Base-by-base conservation (phyloP, 2,888 invertebrate genomes). In the Conops quadrifasciatus region DNA sequence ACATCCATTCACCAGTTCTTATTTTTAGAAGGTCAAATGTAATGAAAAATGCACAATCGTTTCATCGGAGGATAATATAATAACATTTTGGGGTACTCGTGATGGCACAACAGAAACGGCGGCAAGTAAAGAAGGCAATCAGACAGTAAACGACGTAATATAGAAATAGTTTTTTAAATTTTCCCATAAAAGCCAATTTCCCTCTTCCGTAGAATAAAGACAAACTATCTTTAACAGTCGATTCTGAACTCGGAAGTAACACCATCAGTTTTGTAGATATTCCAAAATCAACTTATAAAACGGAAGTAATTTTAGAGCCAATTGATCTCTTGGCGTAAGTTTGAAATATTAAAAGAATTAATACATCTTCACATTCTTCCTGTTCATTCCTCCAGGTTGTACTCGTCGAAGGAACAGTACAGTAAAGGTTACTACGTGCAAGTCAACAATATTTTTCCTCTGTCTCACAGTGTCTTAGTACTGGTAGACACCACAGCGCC, bases 11-110 rank as follows among this genome's bases (percentile, higher is more conserved):
- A n/a, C n/a, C n/a, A n/a, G n/a, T n/a, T n/a, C n/a, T 72, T 36
- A 78, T 73, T 69, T 77, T 80, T 81, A 92, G 91, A 88, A 87
- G 81, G 88, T 90, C 13, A 87, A 88, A 75, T 91, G 91, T 82
- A 91, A 90, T 16, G 88, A 89, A 30, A 89, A 89, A 26, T 92
- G 89, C 81, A 90, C 91, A 0, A 86, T 91, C n/a, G 90, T 89
- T 11, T 88, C 88, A 3, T 91, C 91, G 1, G 86, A 88, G 53
- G 89, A 91, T 75, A 91, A 92, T 80, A 89, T 90, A 28, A 84
- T 93, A 11, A 89, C 90, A 75, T 90, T 92, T 79, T 93, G 92
- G 92, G 93, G 93, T 24, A 88, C 88, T 5, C 84, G 87, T 19
- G 86, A 87, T 77, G 86, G 86, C 15, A 78, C 84, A 68, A 84